phyloP scores from a whole-genome alignment of 2,797 vertebrate genomes.

The Alectoris magna region DNA sequence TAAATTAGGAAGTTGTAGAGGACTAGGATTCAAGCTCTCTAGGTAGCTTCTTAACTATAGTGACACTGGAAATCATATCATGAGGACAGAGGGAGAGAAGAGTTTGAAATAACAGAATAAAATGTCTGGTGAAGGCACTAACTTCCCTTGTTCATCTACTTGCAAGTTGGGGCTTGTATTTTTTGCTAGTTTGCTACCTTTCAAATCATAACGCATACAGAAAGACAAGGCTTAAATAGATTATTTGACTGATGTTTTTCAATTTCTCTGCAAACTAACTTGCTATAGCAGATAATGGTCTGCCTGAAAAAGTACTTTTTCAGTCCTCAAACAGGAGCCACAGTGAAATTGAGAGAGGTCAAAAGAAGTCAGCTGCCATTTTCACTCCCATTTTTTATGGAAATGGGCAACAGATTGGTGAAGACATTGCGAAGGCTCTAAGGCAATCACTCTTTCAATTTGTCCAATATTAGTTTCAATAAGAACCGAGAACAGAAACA shows the following conservation, averaged over 20 bases:
- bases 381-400: constrained; percentile 76
- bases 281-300: constrained; percentile 59
- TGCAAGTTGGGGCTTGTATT: background rate
- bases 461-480: constrained; percentile 78
- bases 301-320: constrained; percentile 70
- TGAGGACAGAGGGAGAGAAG: background rate
- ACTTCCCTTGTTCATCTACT: background rate
- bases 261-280: constrained; percentile 39
- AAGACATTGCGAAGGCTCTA: constrained; percentile 73
- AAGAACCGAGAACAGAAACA: constrained; percentile 75
- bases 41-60: background rate
- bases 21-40: background rate
- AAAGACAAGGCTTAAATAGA: constrained; percentile 45
- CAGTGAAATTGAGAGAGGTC: constrained; percentile 75
- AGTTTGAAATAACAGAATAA: background rate
- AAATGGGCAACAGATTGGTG: constrained; percentile 72
- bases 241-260: constrained; percentile 58
- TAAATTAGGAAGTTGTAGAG: background rate
- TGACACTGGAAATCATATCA: background rate
- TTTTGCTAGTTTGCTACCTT: background rate
- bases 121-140: background rate
- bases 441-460: constrained; percentile 80
- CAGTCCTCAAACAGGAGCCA: constrained; percentile 56
- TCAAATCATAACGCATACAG: background rate
- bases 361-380: constrained; percentile 74